Evolutionary conservation across 2,888 invertebrate species (phyloP).

Genomic region (Agonopterix alstromeriana): DNA sequence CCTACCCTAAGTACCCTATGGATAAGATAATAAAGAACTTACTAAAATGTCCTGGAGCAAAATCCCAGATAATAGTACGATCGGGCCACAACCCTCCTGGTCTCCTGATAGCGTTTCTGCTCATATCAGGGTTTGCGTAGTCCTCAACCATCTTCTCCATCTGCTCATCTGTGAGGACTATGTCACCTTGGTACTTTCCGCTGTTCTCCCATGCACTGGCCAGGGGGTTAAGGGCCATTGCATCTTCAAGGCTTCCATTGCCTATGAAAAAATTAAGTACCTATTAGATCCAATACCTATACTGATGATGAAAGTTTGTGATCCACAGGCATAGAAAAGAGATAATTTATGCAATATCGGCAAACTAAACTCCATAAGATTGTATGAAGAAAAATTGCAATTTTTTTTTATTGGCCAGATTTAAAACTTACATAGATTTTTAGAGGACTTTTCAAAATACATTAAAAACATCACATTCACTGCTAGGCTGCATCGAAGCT

Average conservation of each 20-base stretch:
- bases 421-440: too few relatives aligned
- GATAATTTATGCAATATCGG: too few relatives aligned
- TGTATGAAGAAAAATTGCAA: too few relatives aligned
- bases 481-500: too few relatives aligned
- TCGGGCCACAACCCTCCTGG: conserved; percentile 35
- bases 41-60: conserved; percentile 23
- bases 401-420: too few relatives aligned
- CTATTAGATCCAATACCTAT: background rate
- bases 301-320: too few relatives aligned
- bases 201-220: conserved; percentile 35
- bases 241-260: conserved; percentile 22
- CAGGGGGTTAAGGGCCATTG: conserved; percentile 21
- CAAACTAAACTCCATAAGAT: too few relatives aligned
- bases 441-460: too few relatives aligned
- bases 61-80: conserved; percentile 31
- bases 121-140: conserved; percentile 15
- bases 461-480: too few relatives aligned
- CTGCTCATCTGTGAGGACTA: conserved; percentile 33
- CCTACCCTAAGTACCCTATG: too few relatives aligned
- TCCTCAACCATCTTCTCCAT: conserved; percentile 29
- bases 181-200: conserved; percentile 47
- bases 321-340: too few relatives aligned
- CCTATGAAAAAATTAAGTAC: conserved; percentile 14
- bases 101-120: conserved; percentile 32
- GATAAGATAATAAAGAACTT: conserved; percentile 7